Conservation (phyloP, 1,140 invertebrate genomes). For the Cotesia glomerata region DNA sequence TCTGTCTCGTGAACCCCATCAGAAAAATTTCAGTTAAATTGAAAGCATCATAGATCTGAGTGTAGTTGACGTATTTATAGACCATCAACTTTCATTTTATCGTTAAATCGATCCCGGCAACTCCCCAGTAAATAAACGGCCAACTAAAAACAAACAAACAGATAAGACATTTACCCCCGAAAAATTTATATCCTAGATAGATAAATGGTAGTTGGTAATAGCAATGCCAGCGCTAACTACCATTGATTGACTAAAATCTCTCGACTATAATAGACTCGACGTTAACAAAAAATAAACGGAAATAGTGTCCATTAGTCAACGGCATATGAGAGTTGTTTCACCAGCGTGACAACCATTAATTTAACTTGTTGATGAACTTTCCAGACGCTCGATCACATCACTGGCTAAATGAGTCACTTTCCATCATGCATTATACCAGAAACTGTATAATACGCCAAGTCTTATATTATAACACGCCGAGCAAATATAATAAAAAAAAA, state of each 20-base stretch:
- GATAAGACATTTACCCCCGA: not conserved
- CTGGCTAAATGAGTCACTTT: constrained; percentile 15
- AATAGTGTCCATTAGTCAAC: constrained; percentile 18
- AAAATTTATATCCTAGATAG: no score
- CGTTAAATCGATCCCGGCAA: not conserved
- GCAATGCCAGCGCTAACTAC: no score
- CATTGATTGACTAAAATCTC: no score
- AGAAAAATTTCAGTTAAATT: not conserved
- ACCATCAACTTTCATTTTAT: not conserved
- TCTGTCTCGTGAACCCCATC: not conserved
- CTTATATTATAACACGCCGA: not conserved
- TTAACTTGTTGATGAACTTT: constrained; percentile 33
- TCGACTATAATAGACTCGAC: no score
- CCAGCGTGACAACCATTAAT: constrained; percentile 16
- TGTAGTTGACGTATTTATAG: not conserved
- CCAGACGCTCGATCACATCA: constrained; percentile 18
- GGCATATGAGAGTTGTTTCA: not conserved
- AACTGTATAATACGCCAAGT: no score
- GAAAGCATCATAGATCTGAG: not conserved
- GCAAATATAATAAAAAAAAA: not conserved
- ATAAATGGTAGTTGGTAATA: no score
- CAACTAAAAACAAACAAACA: not conserved
- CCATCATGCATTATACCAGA: not conserved
- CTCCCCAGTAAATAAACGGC: not conserved
- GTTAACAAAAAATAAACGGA: not conserved